Evolutionary conservation across 2,888 invertebrate species (phyloP), one percentile per base, ranked within the genome.

Genomic region (Drosophila melanosoma): DNA sequence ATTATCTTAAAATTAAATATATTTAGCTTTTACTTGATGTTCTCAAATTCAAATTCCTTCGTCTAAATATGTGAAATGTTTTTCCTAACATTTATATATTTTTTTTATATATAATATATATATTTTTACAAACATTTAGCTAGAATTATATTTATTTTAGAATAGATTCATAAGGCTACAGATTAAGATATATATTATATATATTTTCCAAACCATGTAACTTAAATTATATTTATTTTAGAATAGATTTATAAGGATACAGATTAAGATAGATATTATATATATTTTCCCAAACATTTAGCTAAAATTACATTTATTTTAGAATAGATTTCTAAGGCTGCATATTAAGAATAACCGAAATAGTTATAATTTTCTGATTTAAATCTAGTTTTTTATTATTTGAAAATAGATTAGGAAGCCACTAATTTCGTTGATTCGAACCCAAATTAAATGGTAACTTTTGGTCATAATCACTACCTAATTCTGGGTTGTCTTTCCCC

Each of bases 391-490:
- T 23, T 15, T 2, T 26, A 2, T 10, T 15, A 10, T 17, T 54
- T 20, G 7, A 2, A 11, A 8, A 57, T 17, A n/a, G 29, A 29
- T 23, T 8, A 32, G 11, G 5, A 40, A n/a, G 10, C 7, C 3
- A 17, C 6, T 1, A n/a, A 35, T 11, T 49, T 40, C 4, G 1
- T n/a, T 26, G 32, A 45, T 53, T 6, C 36, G 10, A n/a, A 17
- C 6, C 1, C 10, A 15, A 32, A 10, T 12, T 29, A 54, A 58
- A 49, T 12, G 54, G 76, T 62, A 74, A 35, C 54, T 54, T 11
- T 23, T 33, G 38, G 69, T 56, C 54, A 35, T 26, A 56, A 7
- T 12, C 26, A 33, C 26, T 49, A 3, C 2, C 26, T n/a, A 32
- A 40, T 8, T 15, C 40, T 11, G 17, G 17, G 32, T 20, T n/a